A percentile compares a stretch with the other conserved stretches of the same genome.
Conservation (phyloP, 1,140 invertebrate genomes). For the Dendroctonus ponderosae region DNA sequence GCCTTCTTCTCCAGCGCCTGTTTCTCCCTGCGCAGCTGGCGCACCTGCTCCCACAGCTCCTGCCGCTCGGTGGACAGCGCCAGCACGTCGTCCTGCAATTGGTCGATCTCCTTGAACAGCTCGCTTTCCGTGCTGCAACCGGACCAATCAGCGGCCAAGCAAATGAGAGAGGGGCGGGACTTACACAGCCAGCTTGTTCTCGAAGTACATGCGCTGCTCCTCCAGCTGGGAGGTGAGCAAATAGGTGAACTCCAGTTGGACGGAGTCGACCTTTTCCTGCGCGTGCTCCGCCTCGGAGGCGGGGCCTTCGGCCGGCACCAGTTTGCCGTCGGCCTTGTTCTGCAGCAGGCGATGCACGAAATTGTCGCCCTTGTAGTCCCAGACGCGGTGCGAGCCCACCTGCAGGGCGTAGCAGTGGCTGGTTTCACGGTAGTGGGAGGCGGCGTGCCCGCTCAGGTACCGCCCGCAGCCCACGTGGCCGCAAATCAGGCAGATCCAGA, state of each 20-base stretch:
- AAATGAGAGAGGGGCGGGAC: constrained; percentile 38
- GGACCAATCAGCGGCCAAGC: not conserved
- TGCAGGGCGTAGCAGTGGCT: constrained; percentile 97
- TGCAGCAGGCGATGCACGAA: constrained; percentile 96
- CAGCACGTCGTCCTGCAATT: constrained; percentile 49
- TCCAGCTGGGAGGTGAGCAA: constrained; percentile 96
- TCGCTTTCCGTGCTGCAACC: constrained; percentile 52
- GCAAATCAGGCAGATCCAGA: constrained; percentile 99
- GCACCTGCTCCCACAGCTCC: constrained; percentile 57
- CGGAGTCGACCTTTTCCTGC: constrained; percentile 89
- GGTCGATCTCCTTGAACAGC: constrained; percentile 50
- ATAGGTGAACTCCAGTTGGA: constrained; percentile 95
- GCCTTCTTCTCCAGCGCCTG: constrained; percentile 66
- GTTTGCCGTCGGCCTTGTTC: constrained; percentile 96
- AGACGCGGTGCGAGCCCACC: constrained; percentile 92
- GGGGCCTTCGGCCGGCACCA: constrained; percentile 72
- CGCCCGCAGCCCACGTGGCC: constrained; percentile 94
- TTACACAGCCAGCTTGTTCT: constrained; percentile 72
- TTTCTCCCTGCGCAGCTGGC: constrained; percentile 62
- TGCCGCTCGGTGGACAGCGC: constrained; percentile 54
- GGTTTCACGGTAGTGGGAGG: constrained; percentile 88
- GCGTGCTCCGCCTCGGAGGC: constrained; percentile 57
- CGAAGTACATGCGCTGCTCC: constrained; percentile 89
- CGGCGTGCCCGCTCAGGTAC: constrained; percentile 61
- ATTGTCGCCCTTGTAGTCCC: constrained; percentile 95